Base-by-base conservation (phyloP, 2,888 invertebrate species). In the Litoditis marina region DNA sequence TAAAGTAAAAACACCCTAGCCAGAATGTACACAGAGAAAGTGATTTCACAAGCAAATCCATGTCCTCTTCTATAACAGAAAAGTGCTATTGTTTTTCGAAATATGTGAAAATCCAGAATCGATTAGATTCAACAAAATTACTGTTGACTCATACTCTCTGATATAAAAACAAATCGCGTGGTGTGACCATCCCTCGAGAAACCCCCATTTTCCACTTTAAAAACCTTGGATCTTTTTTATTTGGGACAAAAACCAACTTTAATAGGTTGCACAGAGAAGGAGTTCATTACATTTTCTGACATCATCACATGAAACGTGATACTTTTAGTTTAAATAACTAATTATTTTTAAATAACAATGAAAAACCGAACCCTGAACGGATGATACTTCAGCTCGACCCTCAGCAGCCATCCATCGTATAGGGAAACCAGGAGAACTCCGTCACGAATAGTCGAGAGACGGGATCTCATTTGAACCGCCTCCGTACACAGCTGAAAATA, bases 401-500 rank as follows among this genome's bases (percentile, higher is more conserved):
- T 63, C 8, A 81, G 63, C 19, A 81, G 60, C 13, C 70, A 68
- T 19, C 72, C 72, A 52, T 79, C 81, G 56, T 69, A 73, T 0
- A 81, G 55, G 0, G 66, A 63, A n/a, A 79, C 70, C 27, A 78
- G 57, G 5, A 81, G 63, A 4, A 77, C 73, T 16, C 76, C 74
- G 39, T 79, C 78, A 11, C 74, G 63, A 31, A 81, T 65, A 5
- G 73, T 57, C 4, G 77, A 76, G 0, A 72, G 56, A 1, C 69
- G 58, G 7, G 70, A 59, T 4, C 68, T 59, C 22, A 76, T 59
- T 34, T 62, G 52, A 13, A 70, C 66, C 1, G 77, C 72, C 27
- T 81, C 81, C 22, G 65, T 65, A 44, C 75, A 71, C 27, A 81
- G 59, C 76, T 78, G 52, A 56, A 63, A 74, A 67, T n/a, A n/a